These are phyloP conservation scores for Platycnemis pennipes DNA, from an alignment of 2,888 invertebrate species.

Conservation along the genomic window DNA sequence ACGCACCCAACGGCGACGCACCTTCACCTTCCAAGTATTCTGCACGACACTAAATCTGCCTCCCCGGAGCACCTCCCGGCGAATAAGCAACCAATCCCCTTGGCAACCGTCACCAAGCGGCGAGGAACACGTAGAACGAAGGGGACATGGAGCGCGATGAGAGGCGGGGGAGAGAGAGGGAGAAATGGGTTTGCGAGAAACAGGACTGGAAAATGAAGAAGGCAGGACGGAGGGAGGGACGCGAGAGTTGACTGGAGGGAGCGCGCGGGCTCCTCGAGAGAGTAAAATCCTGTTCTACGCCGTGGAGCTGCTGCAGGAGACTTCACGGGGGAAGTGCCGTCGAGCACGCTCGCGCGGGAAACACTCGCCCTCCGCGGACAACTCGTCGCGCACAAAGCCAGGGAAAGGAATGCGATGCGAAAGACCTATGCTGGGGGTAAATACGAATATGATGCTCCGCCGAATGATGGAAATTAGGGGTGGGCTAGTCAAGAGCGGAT, in stretches of 20 bases:
- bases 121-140: neutral
- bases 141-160: neutral
- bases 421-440: neutral
- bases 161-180: neutral
- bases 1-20: neutral
- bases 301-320: neutral
- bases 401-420: neutral
- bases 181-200: neutral
- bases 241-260: neutral
- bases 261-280: neutral
- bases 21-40: neutral
- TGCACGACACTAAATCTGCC: neutral
- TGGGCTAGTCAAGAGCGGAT: too few species aligned
- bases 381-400: neutral
- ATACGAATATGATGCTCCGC: neutral
- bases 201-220: neutral
- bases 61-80: neutral
- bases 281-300: conserved; percentile 11
- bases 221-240: conserved; percentile 18
- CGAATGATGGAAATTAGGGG: neutral
- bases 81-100: conserved; percentile 16
- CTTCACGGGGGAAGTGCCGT: neutral
- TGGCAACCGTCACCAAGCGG: neutral
- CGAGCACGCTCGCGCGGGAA: neutral
- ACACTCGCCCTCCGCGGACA: neutral